Base-by-base conservation (phyloP, 2,797 vertebrate genomes). In the Lutjanus argentimaculatus region DNA sequence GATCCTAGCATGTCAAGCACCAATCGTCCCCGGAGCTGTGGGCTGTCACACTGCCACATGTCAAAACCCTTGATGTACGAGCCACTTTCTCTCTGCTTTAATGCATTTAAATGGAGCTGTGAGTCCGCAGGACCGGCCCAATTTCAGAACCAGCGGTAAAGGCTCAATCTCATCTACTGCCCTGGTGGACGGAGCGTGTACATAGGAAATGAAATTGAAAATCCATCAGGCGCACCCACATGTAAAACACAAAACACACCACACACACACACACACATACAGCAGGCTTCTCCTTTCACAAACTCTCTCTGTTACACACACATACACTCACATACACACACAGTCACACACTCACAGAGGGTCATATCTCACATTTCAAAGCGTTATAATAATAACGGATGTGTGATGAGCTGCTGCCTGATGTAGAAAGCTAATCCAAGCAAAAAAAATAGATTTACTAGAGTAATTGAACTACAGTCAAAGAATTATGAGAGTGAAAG, bases 101-200 rank as follows among this genome's bases (percentile, higher is more conserved):
- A 95, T 95, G 94, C 94, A 95, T 96, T 95, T 95, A 95, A 95
- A 95, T 95, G 93, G 91, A 84, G 90, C 91, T 84, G 91, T 90
- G 93, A 94, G 93, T 93, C 93, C 89, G 85, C 75, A 85, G 85
- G 83, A 89, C 87, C 79, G 30, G 86, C 82, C 92, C 93, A 94
- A 93, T 95, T 94, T 95, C 91, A 94, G 85, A 93, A 92, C 85
- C 83, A 80, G 84, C 86, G 17, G 91, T 92, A 90, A 93, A 92
- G 85, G 81, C 90, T 89, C 87, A 93, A 94, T 90, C 93, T 94
- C 91, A 92, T 94, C 92, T 89, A 86, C 87, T 88, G 70, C 88
- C 79, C 86, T 85, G 83, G 90, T 89, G 88, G 93, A 91, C 82
- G 78, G 84, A 85, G 85, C 79, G 55, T 88, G 88, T 93, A 92